Conservation (phyloP, 37 sponge, comb jelly and placozoan species). For the Haliclona indistincta region DNA sequence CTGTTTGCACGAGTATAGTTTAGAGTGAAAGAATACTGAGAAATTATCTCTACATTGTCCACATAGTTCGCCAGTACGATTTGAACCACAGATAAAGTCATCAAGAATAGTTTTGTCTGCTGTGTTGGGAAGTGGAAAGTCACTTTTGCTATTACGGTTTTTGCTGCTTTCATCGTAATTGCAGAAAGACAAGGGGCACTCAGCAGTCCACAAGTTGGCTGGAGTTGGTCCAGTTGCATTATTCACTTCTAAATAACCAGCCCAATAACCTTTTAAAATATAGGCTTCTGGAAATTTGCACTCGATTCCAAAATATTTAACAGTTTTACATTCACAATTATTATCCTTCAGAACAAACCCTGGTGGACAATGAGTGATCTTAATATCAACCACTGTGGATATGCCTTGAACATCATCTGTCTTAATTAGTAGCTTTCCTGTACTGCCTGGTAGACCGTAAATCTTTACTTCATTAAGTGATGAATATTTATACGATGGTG, state of each 20-base stretch:
- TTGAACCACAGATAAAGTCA: conserved; percentile 10
- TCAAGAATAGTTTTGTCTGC: background rate
- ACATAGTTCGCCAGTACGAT: conserved; percentile 31
- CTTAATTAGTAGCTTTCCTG: background rate
- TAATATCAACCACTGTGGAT: background rate
- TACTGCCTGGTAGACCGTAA: background rate
- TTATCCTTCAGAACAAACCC: background rate
- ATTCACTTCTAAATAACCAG: background rate
- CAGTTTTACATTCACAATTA: background rate
- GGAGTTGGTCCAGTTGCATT: too few relatives aligned
- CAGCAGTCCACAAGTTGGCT: conserved; percentile 11
- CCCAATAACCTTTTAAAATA: background rate
- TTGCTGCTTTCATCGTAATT: background rate
- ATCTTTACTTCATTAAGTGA: background rate
- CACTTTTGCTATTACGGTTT: background rate
- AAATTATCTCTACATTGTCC: conserved; percentile 14
- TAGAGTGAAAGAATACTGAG: conserved; percentile 30
- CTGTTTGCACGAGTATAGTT: conserved; percentile 6
- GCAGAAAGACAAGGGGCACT: conserved; percentile 37
- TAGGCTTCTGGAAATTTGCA: background rate
- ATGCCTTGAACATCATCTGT: background rate
- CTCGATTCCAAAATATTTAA: background rate
- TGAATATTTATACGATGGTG: background rate
- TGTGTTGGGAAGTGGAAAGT: conserved; percentile 6
- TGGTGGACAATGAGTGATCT: conserved; percentile 3